Percentiles rank a stretch among this genome's conserved stretches.
phyloP scores from a whole-genome alignment of 2,888 invertebrate genomes.

The Pseudanteris insignis region DNA sequence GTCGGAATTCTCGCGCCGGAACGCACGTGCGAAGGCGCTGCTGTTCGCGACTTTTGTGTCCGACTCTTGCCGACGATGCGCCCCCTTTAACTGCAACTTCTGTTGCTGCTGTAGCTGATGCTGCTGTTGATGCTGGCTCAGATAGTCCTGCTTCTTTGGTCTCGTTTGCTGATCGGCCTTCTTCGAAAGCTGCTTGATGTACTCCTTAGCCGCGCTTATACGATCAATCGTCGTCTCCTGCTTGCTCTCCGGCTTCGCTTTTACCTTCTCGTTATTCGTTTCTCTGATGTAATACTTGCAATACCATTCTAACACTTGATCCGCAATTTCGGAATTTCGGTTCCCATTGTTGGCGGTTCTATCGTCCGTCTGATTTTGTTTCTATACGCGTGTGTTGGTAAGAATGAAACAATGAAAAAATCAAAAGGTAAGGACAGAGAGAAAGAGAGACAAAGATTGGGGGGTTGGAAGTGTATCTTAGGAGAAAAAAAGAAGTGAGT shows the following conservation, averaged over 20 bases:
- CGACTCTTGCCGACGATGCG: slow-evolving; percentile 78
- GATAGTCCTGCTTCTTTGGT: slow-evolving; percentile 49
- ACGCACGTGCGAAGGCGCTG: slow-evolving; percentile 77
- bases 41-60: slow-evolving; percentile 75
- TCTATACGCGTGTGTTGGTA: slow-evolving; percentile 53
- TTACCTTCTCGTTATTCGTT: slow-evolving; percentile 74
- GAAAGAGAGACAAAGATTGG: too few species aligned
- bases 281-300: too few species aligned
- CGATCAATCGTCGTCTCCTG: slow-evolving; percentile 39
- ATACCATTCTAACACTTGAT: slow-evolving; percentile 80
- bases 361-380: slow-evolving; percentile 62
- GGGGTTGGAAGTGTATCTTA: neutral
- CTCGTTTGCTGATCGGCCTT: slow-evolving; percentile 52
- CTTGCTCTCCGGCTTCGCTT: slow-evolving; percentile 68
- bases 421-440: too few species aligned
- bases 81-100: slow-evolving; percentile 64
- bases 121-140: too few species aligned
- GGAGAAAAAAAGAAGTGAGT: too few species aligned
- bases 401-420: slow-evolving; percentile 48
- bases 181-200: slow-evolving; percentile 55
- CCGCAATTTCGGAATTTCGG: slow-evolving; percentile 73
- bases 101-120: slow-evolving; percentile 67
- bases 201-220: slow-evolving; percentile 45
- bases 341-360: slow-evolving; percentile 57
- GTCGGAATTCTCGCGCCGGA: slow-evolving; percentile 85